Conservation (phyloP, 2,888 invertebrate genomes). For the Gastrophysa polygoni region DNA sequence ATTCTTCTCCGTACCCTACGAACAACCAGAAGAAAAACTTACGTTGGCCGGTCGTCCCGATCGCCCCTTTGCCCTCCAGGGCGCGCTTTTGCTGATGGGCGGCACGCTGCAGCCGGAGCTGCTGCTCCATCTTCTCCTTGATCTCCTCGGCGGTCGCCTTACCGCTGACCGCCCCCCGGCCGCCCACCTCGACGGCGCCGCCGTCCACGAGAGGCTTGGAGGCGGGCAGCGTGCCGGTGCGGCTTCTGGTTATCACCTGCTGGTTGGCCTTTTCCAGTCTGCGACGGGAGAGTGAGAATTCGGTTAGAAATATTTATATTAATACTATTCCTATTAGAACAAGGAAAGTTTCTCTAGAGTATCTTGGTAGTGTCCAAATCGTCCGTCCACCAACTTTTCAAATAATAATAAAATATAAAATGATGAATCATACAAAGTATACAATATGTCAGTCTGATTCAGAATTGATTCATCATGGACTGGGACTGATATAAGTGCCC, state of each 20-base stretch:
- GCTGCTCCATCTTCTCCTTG: constrained; percentile 91
- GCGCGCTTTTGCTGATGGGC: constrained; percentile 89
- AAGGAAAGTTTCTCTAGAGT: no score
- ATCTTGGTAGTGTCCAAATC: no score
- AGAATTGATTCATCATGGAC: no score
- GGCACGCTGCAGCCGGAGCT: constrained; percentile 84
- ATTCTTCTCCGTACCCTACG: no score
- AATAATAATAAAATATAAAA: no score
- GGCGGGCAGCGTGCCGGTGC: constrained; percentile 72
- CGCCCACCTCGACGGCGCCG: background rate
- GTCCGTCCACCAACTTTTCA: no score
- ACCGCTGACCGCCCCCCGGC: constrained; percentile 59
- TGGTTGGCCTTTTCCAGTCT: constrained; percentile 73
- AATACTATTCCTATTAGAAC: no score
- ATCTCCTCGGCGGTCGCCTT: constrained; percentile 75
- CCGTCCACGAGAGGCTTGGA: constrained; percentile 57
- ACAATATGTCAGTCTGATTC: no score
- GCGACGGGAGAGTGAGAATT: constrained; percentile 38
- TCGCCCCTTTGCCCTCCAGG: constrained; percentile 66
- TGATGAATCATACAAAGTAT: no score
- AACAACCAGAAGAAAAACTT: constrained; percentile 34
- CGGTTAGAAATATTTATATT: no score
- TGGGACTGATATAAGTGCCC: no score
- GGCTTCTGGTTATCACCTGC: constrained; percentile 80
- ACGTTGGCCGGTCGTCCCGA: constrained; percentile 65